Percentiles rank a stretch among this genome's conserved stretches.
phyloP scores from a whole-genome alignment of 2,888 invertebrate genomes.

The Phengaris arion region DNA sequence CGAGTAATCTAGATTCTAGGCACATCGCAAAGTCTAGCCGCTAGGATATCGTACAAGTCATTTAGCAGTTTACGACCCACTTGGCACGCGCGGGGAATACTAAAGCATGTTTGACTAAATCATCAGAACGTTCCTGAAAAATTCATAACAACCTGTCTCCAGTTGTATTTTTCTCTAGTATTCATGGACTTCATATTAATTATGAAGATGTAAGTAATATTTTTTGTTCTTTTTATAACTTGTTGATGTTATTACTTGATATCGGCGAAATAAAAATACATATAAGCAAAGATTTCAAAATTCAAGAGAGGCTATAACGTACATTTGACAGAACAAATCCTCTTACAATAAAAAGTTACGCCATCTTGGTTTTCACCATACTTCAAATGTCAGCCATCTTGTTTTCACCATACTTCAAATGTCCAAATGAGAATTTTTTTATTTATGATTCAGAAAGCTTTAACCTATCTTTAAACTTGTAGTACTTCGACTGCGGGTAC shows the following conservation, averaged over 20 bases:
- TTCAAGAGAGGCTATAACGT: too few species aligned
- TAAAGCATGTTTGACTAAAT: constrained; percentile 22
- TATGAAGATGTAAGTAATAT: background rate
- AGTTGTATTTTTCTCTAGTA: background rate
- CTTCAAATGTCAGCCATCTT: too few species aligned
- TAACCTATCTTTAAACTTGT: too few species aligned
- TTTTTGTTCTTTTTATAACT: background rate
- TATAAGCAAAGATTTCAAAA: too few species aligned
- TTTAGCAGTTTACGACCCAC: constrained; percentile 39
- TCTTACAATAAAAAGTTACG: too few species aligned
- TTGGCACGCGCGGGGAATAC: constrained; percentile 35
- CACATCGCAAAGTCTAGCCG: constrained; percentile 10
- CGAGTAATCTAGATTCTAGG: constrained; percentile 7
- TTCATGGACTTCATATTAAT: background rate
- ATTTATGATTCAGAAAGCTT: background rate
- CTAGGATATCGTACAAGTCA: constrained; percentile 32
- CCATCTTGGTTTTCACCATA: too few species aligned
- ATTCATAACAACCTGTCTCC: constrained; percentile 9
- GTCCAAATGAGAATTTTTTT: background rate
- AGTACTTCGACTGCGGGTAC: too few species aligned
- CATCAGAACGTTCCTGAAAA: background rate
- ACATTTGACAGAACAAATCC: too few species aligned
- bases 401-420: too few species aligned
- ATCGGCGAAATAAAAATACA: background rate
- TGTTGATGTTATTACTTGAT: background rate